Evolutionary conservation across 2,113 vertebrate genomes (phyloP), one percentile per base, ranked within the genome.

Genomic region (Scophthalmus maximus): DNA sequence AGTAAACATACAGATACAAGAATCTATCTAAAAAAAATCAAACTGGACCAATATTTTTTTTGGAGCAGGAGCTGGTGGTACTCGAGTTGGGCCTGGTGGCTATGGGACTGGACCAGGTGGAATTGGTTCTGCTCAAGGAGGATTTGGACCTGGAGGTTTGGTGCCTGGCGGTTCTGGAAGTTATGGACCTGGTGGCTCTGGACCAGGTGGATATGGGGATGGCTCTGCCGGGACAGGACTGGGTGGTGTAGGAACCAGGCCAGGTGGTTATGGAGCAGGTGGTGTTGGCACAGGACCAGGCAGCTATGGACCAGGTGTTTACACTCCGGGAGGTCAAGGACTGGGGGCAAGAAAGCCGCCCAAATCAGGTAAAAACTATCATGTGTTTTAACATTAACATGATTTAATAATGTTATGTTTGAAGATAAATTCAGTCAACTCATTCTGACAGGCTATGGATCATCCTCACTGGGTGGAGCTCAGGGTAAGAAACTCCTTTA

Each of bases 281-380:
- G 82, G 83, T 32, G 57, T 44, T 57, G 88, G 88, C n/a, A 82
- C 76, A 69, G 85, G 87, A 58, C 70, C 63, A 50, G 78, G 68
- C 1, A 29, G 74, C 15, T 85, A 59, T 77, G 87, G 82, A 51
- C 65, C 70, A 25, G 81, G 80, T 73, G 85, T 65, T 51, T 76
- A 76, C 34, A 38, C 67, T 73, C 7, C 68, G 64, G 85, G 76
- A 66, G 66, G 87, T 65, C 81, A 80, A 79, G 79, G 68, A 78
- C 47, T 68, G 7, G 83, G 73, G 1, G 25, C 15, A 59, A 82
- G 86, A 64, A 91, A 91, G 56, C 80, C 80, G 18, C 58, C 80
- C 0, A 91, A 89, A 84, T 72, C 86, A 81, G 89, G 89, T 91
- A 76, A 5, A 55, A 70, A 32, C 17, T 10, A n/a, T 0, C n/a